Percentiles rank a stretch among this genome's conserved stretches.
These are phyloP conservation scores for Drosophila subobscura DNA, from an alignment of 1,140 invertebrate genomes.

Conservation along the genomic window DNA sequence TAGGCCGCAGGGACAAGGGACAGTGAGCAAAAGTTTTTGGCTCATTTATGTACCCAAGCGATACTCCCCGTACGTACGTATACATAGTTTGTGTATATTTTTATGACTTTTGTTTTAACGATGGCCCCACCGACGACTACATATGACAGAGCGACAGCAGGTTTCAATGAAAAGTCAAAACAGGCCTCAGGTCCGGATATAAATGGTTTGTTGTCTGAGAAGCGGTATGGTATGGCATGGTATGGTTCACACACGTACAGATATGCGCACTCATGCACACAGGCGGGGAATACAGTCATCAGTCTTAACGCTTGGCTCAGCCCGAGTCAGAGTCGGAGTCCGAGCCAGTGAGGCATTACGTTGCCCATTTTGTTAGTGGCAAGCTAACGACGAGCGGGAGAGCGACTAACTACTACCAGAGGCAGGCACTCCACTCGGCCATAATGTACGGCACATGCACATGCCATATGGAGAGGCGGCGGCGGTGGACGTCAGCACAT, in stretches of 20 bases:
- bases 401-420: conserved; percentile 68
- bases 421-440: conserved; percentile 36
- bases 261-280: conserved; percentile 6
- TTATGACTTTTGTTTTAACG: conserved; percentile 74
- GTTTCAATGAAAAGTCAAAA: conserved; percentile 81
- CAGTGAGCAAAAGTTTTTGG: conserved; percentile 67
- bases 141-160: conserved; percentile 48
- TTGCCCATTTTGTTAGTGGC: conserved; percentile 80
- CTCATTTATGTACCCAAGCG: conserved; percentile 30
- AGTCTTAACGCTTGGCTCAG: conserved; percentile 78
- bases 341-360: conserved; percentile 74
- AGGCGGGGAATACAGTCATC: conserved; percentile 62
- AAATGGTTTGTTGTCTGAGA: conserved; percentile 77
- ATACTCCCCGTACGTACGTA: no score
- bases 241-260: conserved; percentile 35
- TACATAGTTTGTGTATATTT: conserved; percentile 21
- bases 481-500: conserved; percentile 30
- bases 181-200: conserved; percentile 80
- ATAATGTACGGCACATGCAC: conserved; percentile 59
- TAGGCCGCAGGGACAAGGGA: conserved; percentile 7
- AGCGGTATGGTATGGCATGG: no score
- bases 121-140: conserved; percentile 51
- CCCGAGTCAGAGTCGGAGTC: conserved; percentile 26
- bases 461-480: conserved; percentile 40
- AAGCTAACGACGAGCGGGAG: conserved; percentile 16